Percentiles rank a stretch among this genome's conserved stretches.
Evolutionary conservation across 1,140 invertebrate species (phyloP).

Genomic region (Diorhabda sublineata): DNA sequence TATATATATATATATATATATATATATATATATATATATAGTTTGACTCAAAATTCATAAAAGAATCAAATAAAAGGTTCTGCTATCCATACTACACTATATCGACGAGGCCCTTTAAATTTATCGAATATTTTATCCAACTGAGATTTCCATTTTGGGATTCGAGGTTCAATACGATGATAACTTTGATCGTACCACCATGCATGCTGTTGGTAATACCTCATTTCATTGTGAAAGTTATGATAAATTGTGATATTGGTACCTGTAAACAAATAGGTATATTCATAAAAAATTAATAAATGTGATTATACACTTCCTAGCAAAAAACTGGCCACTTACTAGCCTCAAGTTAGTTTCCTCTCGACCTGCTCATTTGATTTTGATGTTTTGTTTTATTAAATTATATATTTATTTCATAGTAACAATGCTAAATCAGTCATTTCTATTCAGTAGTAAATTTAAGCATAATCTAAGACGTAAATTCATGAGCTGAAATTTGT

Average conservation of each 20-base stretch:
- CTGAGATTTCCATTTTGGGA: not conserved
- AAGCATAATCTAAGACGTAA: too few species aligned
- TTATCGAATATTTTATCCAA: not conserved
- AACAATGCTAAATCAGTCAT: too few species aligned
- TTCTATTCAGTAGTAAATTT: too few species aligned
- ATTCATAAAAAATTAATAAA: too few species aligned
- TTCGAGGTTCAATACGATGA: not conserved
- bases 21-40: not conserved
- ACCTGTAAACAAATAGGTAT: slow-evolving; percentile 39
- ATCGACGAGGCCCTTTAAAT: not conserved
- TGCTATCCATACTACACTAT: not conserved
- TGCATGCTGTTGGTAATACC: slow-evolving; percentile 82
- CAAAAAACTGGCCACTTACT: too few species aligned
- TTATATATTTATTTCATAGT: too few species aligned
- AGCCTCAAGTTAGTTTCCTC: too few species aligned
- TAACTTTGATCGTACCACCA: slow-evolving; percentile 72
- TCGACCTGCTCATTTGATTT: too few species aligned
- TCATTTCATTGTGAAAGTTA: slow-evolving; percentile 83
- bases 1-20: not conserved
- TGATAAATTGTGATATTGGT: slow-evolving; percentile 68
- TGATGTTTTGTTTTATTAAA: too few species aligned
- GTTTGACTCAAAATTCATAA: too few species aligned
- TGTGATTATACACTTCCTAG: too few species aligned
- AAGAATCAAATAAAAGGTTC: not conserved
- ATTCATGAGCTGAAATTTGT: too few species aligned